phyloP scores from a whole-genome alignment of 2,797 vertebrate genomes.

The Octomys mimax region DNA sequence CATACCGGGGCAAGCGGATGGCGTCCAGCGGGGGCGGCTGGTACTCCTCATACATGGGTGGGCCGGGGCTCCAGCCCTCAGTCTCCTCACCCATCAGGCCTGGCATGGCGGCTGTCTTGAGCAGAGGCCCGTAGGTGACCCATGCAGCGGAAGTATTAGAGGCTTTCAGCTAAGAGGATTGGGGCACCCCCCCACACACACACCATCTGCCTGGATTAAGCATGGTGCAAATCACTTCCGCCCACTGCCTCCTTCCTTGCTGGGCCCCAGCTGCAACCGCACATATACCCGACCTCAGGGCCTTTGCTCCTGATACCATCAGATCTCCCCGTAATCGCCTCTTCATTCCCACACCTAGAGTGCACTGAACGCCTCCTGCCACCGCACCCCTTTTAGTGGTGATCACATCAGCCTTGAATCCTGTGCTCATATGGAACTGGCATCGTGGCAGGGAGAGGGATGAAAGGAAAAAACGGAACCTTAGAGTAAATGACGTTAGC shows the following conservation, averaged over 20 bases:
- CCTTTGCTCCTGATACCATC: background rate
- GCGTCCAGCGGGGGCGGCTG: conserved; percentile 93
- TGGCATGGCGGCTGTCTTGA: background rate
- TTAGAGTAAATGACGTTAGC: background rate
- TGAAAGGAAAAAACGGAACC: background rate
- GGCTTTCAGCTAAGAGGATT: conserved; percentile 80
- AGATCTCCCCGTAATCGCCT: fast-evolving
- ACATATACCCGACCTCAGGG: background rate
- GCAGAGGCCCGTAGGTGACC: conserved; percentile 52
- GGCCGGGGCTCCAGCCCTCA: conserved; percentile 75
- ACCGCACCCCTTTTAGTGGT: no score
- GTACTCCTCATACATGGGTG: conserved; percentile 91
- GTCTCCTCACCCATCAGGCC: background rate
- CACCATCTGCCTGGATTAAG: conserved; percentile 65
- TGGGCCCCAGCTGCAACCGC: background rate
- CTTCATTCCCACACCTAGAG: background rate
- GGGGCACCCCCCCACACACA: background rate
- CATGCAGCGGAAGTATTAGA: background rate
- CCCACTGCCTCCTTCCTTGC: background rate
- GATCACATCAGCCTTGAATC: background rate
- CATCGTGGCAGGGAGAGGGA: no score
- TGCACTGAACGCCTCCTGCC: fast-evolving
- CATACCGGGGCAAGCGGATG: conserved; percentile 91
- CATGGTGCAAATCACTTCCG: background rate
- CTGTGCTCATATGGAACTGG: background rate